A percentile compares a stretch with the other conserved stretches of the same genome.
These are phyloP conservation scores for Nemoura dubitans DNA, from an alignment of 2,888 invertebrate species.

Conservation along the genomic window DNA sequence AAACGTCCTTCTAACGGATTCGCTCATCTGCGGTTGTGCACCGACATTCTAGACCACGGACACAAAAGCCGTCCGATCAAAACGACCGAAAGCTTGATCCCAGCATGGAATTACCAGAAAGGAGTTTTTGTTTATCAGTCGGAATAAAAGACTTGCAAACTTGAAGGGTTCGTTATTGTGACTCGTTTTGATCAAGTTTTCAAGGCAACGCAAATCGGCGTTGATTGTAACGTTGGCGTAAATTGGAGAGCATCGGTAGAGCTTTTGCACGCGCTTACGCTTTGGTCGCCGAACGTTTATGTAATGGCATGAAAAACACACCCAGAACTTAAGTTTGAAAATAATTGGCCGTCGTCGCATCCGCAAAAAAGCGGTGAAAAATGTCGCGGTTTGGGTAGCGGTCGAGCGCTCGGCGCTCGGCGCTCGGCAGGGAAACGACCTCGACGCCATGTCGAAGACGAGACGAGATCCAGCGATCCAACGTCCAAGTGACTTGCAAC, in stretches of 20 bases:
- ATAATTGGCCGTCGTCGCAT: constrained; percentile 8
- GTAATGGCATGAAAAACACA: constrained; percentile 10
- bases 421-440: constrained; percentile 32
- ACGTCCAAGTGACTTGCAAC: constrained; percentile 35
- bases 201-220: background rate
- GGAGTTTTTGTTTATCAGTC: background rate
- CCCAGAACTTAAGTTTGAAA: background rate
- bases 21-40: constrained; percentile 24
- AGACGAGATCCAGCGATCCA: constrained; percentile 14
- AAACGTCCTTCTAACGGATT: constrained; percentile 35
- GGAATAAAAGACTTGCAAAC: background rate
- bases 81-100: constrained; percentile 15
- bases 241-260: background rate
- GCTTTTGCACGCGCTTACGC: background rate
- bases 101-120: constrained; percentile 13
- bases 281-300: background rate
- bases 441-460: background rate
- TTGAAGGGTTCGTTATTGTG: background rate
- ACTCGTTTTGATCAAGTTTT: background rate
- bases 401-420: background rate
- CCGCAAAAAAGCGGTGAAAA: constrained; percentile 15
- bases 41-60: background rate
- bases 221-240: background rate
- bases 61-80: constrained; percentile 22
- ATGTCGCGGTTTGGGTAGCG: background rate